Evolutionary conservation across 2,797 vertebrate genomes (phyloP).

Genomic region (Eupleurogrammus muticus): DNA sequence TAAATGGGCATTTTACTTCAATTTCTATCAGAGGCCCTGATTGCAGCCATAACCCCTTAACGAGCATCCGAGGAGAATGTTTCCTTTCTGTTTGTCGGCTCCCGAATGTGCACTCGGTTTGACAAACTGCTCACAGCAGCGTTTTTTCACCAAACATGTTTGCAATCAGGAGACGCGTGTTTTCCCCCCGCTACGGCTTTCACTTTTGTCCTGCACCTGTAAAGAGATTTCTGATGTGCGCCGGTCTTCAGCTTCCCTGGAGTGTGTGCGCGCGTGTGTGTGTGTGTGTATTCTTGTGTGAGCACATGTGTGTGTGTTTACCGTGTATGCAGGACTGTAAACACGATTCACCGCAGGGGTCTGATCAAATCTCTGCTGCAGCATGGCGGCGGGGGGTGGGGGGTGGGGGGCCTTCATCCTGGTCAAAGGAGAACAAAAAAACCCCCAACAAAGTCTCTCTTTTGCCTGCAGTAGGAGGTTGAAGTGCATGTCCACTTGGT

Average conservation of each 20-base stretch:
- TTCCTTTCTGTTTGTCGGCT: slow-evolving; percentile 52
- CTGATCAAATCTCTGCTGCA: slow-evolving; percentile 58
- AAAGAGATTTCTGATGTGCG: slow-evolving; percentile 46
- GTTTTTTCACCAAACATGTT: slow-evolving; percentile 43
- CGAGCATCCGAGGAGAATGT: slow-evolving; percentile 35
- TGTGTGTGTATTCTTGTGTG: slow-evolving; percentile 12
- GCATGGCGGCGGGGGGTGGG: slow-evolving; percentile 63
- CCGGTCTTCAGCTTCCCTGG: slow-evolving; percentile 15
- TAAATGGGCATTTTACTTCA: slow-evolving; percentile 65
- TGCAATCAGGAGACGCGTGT: slow-evolving; percentile 37
- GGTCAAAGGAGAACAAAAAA: slow-evolving; percentile 23
- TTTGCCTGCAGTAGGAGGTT: slow-evolving; percentile 27
- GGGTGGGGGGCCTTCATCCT: slow-evolving; percentile 3
- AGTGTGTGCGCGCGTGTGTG: slow-evolving; percentile 20
- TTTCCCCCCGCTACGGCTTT: slow-evolving; percentile 12
- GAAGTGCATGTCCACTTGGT: slow-evolving; percentile 27
- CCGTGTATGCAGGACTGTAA: slow-evolving; percentile 47
- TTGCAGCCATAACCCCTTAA: slow-evolving; percentile 63
- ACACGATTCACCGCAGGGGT: slow-evolving; percentile 60
- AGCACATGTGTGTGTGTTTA: slow-evolving; percentile 30
- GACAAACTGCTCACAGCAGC: slow-evolving; percentile 61
- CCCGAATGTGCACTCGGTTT: slow-evolving; percentile 53
- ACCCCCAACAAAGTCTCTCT: slow-evolving; percentile 16
- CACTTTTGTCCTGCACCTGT: slow-evolving; percentile 40
- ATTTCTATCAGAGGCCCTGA: slow-evolving; percentile 64